Percentiles rank a stretch among this genome's conserved stretches.
Conservation (phyloP, 2,888 invertebrate species). For the Seira ritae region DNA sequence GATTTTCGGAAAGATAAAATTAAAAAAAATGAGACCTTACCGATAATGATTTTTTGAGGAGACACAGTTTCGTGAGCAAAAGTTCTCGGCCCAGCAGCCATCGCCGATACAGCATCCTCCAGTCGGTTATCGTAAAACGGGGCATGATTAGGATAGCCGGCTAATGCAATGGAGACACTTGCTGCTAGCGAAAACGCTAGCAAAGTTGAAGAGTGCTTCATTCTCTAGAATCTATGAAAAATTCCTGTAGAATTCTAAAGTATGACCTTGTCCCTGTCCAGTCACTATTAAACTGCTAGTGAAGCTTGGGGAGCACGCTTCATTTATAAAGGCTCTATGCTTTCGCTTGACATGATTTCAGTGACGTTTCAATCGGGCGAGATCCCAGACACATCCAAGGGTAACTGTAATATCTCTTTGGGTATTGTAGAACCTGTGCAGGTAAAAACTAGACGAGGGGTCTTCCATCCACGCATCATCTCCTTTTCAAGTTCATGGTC, state of each 20-base stretch:
- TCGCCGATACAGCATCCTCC: neutral
- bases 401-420: too few relatives aligned
- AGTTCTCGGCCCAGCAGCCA: slow-evolving; percentile 19
- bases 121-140: slow-evolving; percentile 14
- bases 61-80: slow-evolving; percentile 63
- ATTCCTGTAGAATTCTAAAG: neutral
- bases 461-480: too few relatives aligned
- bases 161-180: slow-evolving; percentile 17
- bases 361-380: too few relatives aligned
- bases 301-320: neutral
- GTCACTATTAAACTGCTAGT: neutral
- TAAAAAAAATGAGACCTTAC: neutral
- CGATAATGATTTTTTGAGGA: slow-evolving; percentile 42
- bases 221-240: neutral
- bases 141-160: neutral
- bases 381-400: too few relatives aligned
- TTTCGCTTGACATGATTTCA: neutral
- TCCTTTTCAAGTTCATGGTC: too few relatives aligned
- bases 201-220: neutral
- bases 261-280: slow-evolving; percentile 27
- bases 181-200: slow-evolving; percentile 36
- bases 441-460: too few relatives aligned
- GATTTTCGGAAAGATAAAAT: too few relatives aligned
- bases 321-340: slow-evolving; percentile 5
- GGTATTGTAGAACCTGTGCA: too few relatives aligned